Evolutionary conservation across 2,113 vertebrate species (phyloP), one percentile per base, ranked within the genome.

Genomic region (Canis aureus): DNA sequence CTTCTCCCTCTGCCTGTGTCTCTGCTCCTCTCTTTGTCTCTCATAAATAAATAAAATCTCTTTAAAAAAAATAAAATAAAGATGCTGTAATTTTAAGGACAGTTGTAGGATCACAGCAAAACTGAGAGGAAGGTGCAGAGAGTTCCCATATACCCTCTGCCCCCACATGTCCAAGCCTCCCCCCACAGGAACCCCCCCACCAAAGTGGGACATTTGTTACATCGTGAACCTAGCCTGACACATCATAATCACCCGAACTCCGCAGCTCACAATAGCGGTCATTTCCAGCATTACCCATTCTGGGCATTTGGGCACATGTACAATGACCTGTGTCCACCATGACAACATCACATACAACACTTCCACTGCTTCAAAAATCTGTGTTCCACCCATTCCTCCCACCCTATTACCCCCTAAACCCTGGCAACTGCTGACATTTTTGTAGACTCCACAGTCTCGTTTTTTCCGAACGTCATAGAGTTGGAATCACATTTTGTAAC

Each of bases 261-360:
- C n/a, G 12, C 4, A 13, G 86, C 9, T 20, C 2, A 38, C 27
- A 0, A 5, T 1, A 22, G 19, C 3, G 4, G 6, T 12, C 83
- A 3, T 25, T 51, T 7, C 49, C 8, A 11, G 83, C 32, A 3
- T 2, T 9, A 11, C 8, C 73, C 69, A 15, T 9, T 22, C 35
- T 32, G 20, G 7, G 32, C 11, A 16, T 49, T 57, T 76, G 82
- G 27, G 12, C 79, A 2, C 55, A 22, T 16, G n/a, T 32, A 9
- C 64, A 9, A 2, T 3, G 43, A 8, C 7, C 1, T 20, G 27
- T 66, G 10, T 22, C 60, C 60, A 8, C 17, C 60, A 32, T 43
- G 20, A 22, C 3, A 19, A 16, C 11, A 22, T 60, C 69, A 23
- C 2, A 15, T 10, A 16, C 25, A 49, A 29, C 5, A 15, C 8